Base-by-base conservation (phyloP, 2,888 invertebrate species). In the Mamestra brassicae region DNA sequence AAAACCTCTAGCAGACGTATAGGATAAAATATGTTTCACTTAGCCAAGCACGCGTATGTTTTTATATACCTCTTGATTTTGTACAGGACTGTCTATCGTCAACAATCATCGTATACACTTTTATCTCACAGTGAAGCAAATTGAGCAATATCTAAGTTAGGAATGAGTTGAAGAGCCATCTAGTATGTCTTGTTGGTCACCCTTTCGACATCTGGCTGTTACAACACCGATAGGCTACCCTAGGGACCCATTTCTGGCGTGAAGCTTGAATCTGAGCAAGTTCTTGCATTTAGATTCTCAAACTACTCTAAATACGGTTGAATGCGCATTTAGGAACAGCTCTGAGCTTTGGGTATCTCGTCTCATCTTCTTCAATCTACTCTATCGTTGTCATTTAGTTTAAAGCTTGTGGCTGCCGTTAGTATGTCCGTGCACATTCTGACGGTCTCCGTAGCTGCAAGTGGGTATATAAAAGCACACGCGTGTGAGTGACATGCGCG, bases 1-100 rank as follows among this genome's bases (percentile, higher is more conserved):
- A 89, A 89, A 89, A 89, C 89, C 89, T 89, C 89, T 76, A 86
- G 62, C 89, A 89, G 89, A 89, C 79, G 58, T 76, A 80, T 86
- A 87, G 83, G 85, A 86, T 87, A 87, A 88, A 88, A 84, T 80
- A 75, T 86, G 78, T 85, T 86, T 84, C 82, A 87, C 85, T 71
- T 74, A 58, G 66, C 76, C 74, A 69, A 79, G 76, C 87, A 82
- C 79, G 36, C 78, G 78, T 69, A 65, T 86, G 86, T 63, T 78
- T 85, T 75, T 66, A 83, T 74, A 83, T 74, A 82, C 63, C 71
- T 50, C n/a, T 54, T 5, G 42, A 66, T 55, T 45, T 57, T 45
- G 38, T 74, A 65, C 42, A 65, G 26, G 67, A 10, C 52, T 17
- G 4, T 0, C 8, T 61, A 45, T 15, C 17, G 52, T 70, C 42